Conservation (phyloP, 2,113 vertebrate species). For the Saguinus imperator region DNA sequence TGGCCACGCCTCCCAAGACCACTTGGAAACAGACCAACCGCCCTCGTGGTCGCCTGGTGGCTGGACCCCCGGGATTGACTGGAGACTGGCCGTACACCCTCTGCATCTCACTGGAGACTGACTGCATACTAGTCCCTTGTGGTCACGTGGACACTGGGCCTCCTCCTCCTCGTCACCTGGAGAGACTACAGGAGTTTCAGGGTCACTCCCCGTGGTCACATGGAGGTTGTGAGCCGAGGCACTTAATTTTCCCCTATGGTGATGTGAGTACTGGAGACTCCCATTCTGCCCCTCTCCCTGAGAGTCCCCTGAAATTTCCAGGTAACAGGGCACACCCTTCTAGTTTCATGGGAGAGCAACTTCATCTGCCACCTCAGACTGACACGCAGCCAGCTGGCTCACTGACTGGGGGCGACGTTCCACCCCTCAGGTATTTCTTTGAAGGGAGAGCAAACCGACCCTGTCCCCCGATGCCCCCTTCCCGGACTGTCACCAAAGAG, state of each 20-base stretch:
- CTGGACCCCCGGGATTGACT: constrained; percentile 40
- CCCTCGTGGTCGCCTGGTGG: constrained; percentile 39
- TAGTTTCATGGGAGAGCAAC: background rate
- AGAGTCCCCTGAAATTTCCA: background rate
- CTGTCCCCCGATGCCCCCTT: background rate
- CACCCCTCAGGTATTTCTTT: constrained; percentile 4
- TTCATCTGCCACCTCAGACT: background rate
- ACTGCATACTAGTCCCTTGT: background rate
- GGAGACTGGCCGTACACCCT: background rate
- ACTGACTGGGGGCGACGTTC: background rate
- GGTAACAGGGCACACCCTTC: background rate
- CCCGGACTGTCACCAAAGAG: constrained; percentile 60
- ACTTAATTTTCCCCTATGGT: background rate
- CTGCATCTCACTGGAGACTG: background rate
- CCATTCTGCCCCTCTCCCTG: background rate
- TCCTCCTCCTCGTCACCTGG: background rate
- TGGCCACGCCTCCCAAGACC: background rate
- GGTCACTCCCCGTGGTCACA: background rate
- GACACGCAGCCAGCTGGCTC: background rate
- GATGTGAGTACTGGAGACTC: background rate
- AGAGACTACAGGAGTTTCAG: background rate
- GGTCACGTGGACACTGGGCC: background rate
- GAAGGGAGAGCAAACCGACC: background rate
- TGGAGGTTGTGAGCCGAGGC: background rate
- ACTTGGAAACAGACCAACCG: background rate